Percentiles rank a stretch among this genome's conserved stretches.
phyloP scores from a whole-genome alignment of 2,888 invertebrate species.

The Callinectes sapidus region DNA sequence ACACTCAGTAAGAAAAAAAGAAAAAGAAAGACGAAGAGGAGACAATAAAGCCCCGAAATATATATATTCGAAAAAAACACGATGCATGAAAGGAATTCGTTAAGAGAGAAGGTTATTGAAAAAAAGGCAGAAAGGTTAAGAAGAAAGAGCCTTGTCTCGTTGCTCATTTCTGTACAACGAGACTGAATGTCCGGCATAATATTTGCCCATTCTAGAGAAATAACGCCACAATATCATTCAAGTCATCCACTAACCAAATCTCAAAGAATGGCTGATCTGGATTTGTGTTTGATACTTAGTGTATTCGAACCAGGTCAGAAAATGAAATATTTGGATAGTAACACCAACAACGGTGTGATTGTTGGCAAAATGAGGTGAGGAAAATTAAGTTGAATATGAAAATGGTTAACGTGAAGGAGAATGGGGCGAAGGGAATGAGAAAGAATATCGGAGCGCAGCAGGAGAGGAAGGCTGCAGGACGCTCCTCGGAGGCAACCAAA shows the following conservation, averaged over 20 bases:
- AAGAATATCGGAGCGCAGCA: background rate
- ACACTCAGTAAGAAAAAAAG: background rate
- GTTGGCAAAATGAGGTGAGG: background rate
- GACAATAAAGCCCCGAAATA: background rate
- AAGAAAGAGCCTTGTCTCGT: background rate
- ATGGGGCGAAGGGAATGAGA: background rate
- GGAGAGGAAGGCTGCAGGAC: background rate
- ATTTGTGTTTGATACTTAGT: background rate
- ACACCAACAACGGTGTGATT: background rate
- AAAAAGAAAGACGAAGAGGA: background rate
- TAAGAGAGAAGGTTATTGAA: background rate
- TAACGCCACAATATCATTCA: background rate
- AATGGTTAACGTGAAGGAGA: background rate
- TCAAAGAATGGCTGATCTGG: background rate
- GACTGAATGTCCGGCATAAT: background rate
- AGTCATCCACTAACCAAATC: background rate
- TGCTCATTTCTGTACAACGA: background rate
- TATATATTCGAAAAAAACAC: background rate
- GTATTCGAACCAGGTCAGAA: background rate
- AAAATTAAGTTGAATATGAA: background rate
- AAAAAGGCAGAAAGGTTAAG: background rate
- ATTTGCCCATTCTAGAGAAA: background rate
- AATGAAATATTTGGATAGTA: background rate
- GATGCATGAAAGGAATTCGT: background rate
- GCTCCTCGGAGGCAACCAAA: conserved; percentile 27